These are phyloP conservation scores for Zaprionus obscuricornis DNA, from an alignment of 2,888 invertebrate genomes.

Conservation along the genomic window DNA sequence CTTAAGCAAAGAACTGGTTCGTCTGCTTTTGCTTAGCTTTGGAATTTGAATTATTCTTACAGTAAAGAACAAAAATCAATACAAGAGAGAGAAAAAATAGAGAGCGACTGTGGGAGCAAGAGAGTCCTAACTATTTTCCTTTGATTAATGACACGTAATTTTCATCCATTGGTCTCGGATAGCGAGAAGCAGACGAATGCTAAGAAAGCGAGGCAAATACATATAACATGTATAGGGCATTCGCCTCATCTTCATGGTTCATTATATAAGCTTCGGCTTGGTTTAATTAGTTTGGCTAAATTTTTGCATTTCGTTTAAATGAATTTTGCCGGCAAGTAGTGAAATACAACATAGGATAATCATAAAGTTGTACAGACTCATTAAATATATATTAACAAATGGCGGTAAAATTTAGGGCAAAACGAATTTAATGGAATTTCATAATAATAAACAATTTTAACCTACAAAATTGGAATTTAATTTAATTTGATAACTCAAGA, in stretches of 20 bases:
- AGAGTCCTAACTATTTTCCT: constrained; percentile 55
- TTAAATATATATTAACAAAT: constrained; percentile 44
- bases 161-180: constrained; percentile 41
- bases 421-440: constrained; percentile 34
- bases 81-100: not conserved
- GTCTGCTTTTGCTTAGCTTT: constrained; percentile 40
- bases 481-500: too few species aligned
- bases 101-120: constrained; percentile 6
- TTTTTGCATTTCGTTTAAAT: constrained; percentile 55
- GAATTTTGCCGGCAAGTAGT: constrained; percentile 36
- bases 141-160: constrained; percentile 66
- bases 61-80: constrained; percentile 12
- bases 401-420: constrained; percentile 40
- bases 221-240: constrained; percentile 45
- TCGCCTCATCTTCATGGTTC: constrained; percentile 53
- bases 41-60: constrained; percentile 63
- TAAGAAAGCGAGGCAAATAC: constrained; percentile 8
- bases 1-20: constrained; percentile 64
- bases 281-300: constrained; percentile 62
- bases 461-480: too few species aligned
- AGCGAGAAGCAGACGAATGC: not conserved
- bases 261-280: constrained; percentile 66
- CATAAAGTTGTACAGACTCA: constrained; percentile 55
- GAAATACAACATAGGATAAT: constrained; percentile 55
- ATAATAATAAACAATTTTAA: constrained; percentile 4